Percentiles rank a stretch among this genome's conserved stretches.
Conservation (phyloP, 1,140 invertebrate genomes). For the Dinoponera quadriceps region DNA sequence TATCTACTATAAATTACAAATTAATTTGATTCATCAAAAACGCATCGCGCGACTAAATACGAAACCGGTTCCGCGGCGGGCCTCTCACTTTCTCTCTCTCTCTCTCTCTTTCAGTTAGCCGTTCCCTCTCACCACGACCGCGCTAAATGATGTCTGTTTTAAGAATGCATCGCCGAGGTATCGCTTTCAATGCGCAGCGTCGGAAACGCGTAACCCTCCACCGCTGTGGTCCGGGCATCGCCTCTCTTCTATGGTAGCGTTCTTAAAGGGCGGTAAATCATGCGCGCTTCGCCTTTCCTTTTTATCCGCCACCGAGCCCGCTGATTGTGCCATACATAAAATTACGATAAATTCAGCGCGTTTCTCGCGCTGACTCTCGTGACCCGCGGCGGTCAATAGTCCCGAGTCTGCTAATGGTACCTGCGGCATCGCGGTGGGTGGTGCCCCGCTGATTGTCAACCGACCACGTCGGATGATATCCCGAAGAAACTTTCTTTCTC, state of each 20-base stretch:
- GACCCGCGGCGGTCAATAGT: constrained; percentile 80
- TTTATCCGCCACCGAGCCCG: constrained; percentile 71
- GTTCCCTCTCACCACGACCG: background rate
- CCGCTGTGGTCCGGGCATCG: constrained; percentile 43
- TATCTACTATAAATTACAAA: constrained; percentile 37
- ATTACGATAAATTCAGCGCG: constrained; percentile 83
- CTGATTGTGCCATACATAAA: constrained; percentile 85
- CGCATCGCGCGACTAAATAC: constrained; percentile 30
- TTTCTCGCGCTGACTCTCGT: constrained; percentile 78
- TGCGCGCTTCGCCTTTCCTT: constrained; percentile 65
- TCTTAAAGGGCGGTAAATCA: constrained; percentile 77
- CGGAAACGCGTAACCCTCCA: constrained; percentile 20
- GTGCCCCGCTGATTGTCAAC: constrained; percentile 70
- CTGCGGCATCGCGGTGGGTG: constrained; percentile 76
- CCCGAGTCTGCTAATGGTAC: constrained; percentile 75
- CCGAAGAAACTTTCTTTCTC: too few species aligned
- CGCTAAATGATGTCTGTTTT: constrained; percentile 60
- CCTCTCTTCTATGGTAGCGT: constrained; percentile 45
- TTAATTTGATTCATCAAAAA: constrained; percentile 53
- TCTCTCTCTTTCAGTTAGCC: too few species aligned
- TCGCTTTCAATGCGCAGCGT: constrained; percentile 63
- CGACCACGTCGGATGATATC: constrained; percentile 27
- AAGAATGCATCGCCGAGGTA: constrained; percentile 60
- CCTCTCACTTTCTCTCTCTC: background rate
- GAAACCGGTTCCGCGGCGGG: constrained; percentile 33